Evolutionary conservation across 1,140 invertebrate genomes (phyloP), one percentile per base, ranked within the genome.

Genomic region (Drosophila biarmipes): DNA sequence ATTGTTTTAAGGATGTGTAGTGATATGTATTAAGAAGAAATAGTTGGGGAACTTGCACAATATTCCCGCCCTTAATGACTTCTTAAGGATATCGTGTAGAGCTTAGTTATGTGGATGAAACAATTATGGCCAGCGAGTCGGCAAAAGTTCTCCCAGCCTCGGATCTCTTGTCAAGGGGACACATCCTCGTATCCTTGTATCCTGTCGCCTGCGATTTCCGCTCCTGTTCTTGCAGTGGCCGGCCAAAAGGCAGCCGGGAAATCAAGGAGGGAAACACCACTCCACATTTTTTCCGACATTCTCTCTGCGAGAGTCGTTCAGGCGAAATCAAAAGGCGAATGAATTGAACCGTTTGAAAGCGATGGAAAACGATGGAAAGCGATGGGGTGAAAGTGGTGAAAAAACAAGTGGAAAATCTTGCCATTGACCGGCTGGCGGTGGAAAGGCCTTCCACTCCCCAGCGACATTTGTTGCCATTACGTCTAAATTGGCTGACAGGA

Each of bases 401-500:
- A 79, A 80, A 76, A 56, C 63, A 76, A 56, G 52, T 63, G 58
- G 51, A 76, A 80, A 80, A 73, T 69, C 43, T 80, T 56, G 55
- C 57, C 58, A 78, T 45, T 68, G 68, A 63, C 43, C 74, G 14
- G 11, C n/a, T 14, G 49, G 73, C 17, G n/a, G n/a, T 11, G 19
- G 14, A 24, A 34, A 42, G 46, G 54, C 48, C 37, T 14, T 48
- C 19, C 11, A 24, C 63, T 67, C 31, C 76, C 74, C 63, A 86
- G 73, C 74, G 81, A 81, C 82, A 87, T 86, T 87, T 81, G 81
- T 71, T 81, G 82, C 73, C 82, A 86, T 86, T 86, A 87, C 82
- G 53, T 63, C 81, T 86, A 86, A 86, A 86, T 86, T 86, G 81
- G 81, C 81, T 87, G 58, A 68, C 76, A 74, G 82, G 52, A 86